Evolutionary conservation across 2,797 vertebrate genomes (phyloP).

Genomic region (Micrastur ruficollis): DNA sequence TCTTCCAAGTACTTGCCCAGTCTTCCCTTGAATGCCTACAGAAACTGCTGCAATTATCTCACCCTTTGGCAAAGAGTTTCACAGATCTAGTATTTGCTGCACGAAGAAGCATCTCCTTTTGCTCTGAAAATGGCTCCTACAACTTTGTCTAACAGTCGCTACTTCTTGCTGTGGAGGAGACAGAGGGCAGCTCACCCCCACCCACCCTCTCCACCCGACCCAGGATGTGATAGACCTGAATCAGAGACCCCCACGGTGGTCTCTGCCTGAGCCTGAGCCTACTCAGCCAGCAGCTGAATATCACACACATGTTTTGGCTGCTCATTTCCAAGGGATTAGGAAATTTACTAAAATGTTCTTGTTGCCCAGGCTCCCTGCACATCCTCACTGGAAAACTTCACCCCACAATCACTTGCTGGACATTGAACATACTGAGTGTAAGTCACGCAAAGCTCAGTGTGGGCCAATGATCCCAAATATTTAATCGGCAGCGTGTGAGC

Average conservation of each 20-base stretch:
- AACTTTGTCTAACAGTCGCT: background rate
- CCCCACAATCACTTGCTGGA: background rate
- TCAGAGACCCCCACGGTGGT: accelerated
- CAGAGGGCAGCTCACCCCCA: background rate
- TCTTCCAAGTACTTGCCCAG: background rate
- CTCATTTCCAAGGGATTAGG: background rate
- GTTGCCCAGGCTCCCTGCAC: background rate
- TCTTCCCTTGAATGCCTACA: background rate
- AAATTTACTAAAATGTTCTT: background rate
- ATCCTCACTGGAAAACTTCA: background rate
- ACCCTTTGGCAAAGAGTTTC: background rate
- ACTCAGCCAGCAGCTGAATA: background rate
- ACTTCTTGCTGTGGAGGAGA: background rate
- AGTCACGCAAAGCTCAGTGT: accelerated
- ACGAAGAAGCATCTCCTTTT: background rate
- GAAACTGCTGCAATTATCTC: background rate
- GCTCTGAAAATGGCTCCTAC: background rate
- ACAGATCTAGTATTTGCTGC: background rate
- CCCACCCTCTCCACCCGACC: background rate
- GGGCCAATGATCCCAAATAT: background rate
- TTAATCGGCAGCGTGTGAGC: background rate
- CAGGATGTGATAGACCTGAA: background rate
- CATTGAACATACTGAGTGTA: accelerated
- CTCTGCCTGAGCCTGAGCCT: background rate
- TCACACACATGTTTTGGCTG: background rate